Conservation (phyloP, 2,797 vertebrate genomes). For the Buceros bicornis region DNA sequence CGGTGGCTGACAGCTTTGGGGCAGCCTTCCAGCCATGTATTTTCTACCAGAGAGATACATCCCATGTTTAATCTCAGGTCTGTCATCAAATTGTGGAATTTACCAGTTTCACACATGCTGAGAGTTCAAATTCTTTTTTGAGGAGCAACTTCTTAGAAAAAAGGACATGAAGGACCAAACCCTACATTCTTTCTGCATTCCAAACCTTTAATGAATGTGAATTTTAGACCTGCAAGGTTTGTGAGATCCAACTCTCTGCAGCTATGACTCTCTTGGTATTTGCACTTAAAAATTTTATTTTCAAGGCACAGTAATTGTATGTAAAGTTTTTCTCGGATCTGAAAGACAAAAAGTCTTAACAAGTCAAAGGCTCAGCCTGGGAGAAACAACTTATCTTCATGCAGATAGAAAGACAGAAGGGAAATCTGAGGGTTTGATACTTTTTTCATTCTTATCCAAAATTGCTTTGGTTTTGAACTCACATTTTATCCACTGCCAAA, state of each 20-base stretch:
- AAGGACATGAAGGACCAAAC: background rate
- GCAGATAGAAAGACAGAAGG: background rate
- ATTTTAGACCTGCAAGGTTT: conserved; percentile 18
- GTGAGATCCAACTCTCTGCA: background rate
- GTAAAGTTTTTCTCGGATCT: conserved; percentile 52
- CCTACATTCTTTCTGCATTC: background rate
- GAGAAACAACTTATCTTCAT: conserved; percentile 6
- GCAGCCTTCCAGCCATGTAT: rapidly evolving
- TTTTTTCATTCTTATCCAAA: background rate
- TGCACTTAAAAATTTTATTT: conserved; percentile 47
- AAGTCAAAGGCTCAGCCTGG: conserved; percentile 19
- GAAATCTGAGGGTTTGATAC: background rate
- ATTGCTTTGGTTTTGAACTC: conserved; percentile 30
- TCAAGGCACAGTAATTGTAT: conserved; percentile 30
- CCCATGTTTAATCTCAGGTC: background rate
- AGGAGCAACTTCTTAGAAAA: background rate
- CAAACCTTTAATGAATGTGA: background rate
- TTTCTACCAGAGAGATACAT: background rate
- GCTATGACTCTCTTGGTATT: background rate
- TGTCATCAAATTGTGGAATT: background rate
- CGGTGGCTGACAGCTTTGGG: background rate
- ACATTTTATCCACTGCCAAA: conserved; percentile 26
- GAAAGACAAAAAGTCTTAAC: conserved; percentile 9
- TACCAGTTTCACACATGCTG: background rate
- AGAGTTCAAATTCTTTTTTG: background rate